These are phyloP conservation scores for Excalfactoria chinensis DNA, from an alignment of 2,113 vertebrate species.

Conservation along the genomic window DNA sequence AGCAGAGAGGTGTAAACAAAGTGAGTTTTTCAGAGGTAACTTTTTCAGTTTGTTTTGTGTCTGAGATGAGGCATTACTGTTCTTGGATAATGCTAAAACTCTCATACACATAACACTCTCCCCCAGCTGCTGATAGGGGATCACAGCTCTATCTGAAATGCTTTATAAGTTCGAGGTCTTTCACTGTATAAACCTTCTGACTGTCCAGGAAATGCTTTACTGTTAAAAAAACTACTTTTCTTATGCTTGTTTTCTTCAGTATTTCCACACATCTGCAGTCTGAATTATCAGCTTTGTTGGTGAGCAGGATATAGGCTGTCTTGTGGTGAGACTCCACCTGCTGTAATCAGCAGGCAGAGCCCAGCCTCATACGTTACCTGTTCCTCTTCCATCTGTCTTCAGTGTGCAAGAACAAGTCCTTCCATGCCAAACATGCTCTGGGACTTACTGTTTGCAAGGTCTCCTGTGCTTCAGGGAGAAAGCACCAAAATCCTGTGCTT, in stretches of 20 bases:
- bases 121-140: neutral
- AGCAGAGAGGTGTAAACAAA: neutral
- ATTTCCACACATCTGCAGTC: neutral
- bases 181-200: neutral
- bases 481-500: neutral
- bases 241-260: slow-evolving; percentile 22
- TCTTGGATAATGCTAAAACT: neutral
- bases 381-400: neutral
- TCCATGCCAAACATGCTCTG: neutral
- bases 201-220: neutral
- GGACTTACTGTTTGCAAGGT: neutral
- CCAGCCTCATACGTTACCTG: neutral
- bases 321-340: neutral
- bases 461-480: fast-evolving
- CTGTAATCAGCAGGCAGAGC: neutral
- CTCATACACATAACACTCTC: too few species aligned
- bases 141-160: neutral
- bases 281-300: neutral
- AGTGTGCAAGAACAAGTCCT: neutral
- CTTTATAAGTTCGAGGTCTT: neutral
- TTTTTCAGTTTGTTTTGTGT: neutral
- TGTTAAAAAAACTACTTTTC: neutral
- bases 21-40: neutral
- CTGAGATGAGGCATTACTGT: neutral
- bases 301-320: neutral